A percentile compares a stretch with the other conserved stretches of the same genome.
These are phyloP conservation scores for Orchesellides sinensis DNA, from an alignment of 2,888 invertebrate genomes.

Conservation along the genomic window DNA sequence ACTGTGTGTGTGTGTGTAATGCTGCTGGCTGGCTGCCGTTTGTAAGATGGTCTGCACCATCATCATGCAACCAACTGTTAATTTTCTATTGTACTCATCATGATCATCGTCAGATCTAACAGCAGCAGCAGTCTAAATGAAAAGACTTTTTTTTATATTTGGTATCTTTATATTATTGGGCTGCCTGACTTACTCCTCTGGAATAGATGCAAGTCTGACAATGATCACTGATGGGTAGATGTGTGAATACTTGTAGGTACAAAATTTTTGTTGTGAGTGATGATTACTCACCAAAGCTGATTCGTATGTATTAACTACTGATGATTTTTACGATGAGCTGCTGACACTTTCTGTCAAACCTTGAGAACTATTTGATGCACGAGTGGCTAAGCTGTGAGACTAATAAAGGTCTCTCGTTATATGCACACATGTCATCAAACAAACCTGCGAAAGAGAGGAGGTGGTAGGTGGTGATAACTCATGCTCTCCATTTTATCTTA, in stretches of 20 bases:
- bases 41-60: background rate
- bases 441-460: background rate
- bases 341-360: slow-evolving; percentile 63
- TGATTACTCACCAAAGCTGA: background rate
- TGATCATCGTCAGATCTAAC: slow-evolving; percentile 25
- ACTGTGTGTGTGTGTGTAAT: no score
- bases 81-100: slow-evolving; percentile 15
- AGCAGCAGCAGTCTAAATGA: no score
- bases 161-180: background rate
- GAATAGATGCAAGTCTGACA: background rate
- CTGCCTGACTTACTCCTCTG: no score
- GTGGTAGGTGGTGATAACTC: slow-evolving; percentile 13
- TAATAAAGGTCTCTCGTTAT: slow-evolving; percentile 30
- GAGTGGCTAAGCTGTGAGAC: slow-evolving; percentile 34
- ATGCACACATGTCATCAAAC: slow-evolving; percentile 24
- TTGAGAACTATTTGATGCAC: slow-evolving; percentile 31
- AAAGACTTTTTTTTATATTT: background rate
- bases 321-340: slow-evolving; percentile 32
- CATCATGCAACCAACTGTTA: slow-evolving; percentile 61
- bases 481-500: background rate
- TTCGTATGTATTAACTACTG: background rate
- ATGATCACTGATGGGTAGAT: background rate
- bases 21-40: no score
- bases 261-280: background rate
- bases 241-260: no score